Base-by-base conservation (phyloP, 1,140 invertebrate genomes). In the Danaus plexippus region DNA sequence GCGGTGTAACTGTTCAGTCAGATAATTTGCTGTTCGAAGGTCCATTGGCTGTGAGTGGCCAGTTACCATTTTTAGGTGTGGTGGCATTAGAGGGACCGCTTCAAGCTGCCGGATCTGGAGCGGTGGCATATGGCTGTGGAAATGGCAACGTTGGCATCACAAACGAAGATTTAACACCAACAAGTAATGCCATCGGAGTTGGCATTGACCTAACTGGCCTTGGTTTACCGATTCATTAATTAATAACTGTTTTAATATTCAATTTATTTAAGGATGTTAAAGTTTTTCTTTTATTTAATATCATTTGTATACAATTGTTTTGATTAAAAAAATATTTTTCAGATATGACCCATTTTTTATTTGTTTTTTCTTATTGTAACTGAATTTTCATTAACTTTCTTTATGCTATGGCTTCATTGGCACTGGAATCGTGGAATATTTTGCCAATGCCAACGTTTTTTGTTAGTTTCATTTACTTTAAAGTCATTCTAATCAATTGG, bases 1-100 rank as follows among this genome's bases (percentile, higher is more conserved):
- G 42, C 40, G 72, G 70, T 11, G 42, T 73, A 0, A 54, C 61
- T 9, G 59, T 75, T 0, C 43, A 60, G 10, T 68, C 69, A 2
- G 66, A 70, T 1, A 64, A 68, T 13, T 58, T 59, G n/a, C 44
- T 56, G 6, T 58, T 71, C 32, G 73, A 73, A 51, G 73, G 73
- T 1, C 58, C 66, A 2, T 32, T 75, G 0, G 47, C 61, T 6
- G 64, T 75, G 0, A 54, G 22, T 47, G 76, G 76, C 2, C 54
- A 67, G n/a, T 18, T 79, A 12, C 76, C 76, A 7, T 75, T 77
- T 63, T 43, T 77, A 9, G 67, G 67, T 8, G 60, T 69, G 13
- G 67, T 79, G 3, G 62, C 63, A n/a, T 40, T 79, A 11, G 67
- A 76, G 46, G 76, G 74, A 5, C 57, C 66, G 9, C 42, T 78